Conservation (phyloP, 2,113 vertebrate species). For the Amazona guildingii region DNA sequence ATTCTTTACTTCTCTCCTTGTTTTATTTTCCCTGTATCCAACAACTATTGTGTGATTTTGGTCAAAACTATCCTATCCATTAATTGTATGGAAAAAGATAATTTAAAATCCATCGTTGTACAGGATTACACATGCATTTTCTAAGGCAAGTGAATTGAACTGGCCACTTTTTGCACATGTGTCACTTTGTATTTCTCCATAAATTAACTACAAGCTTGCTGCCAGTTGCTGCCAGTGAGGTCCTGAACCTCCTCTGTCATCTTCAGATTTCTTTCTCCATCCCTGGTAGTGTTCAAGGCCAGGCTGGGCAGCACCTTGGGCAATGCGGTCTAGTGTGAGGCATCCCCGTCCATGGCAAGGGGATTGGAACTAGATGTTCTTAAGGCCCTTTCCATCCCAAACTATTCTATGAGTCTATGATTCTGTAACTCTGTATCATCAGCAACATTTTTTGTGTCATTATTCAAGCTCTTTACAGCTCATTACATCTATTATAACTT, state of each 20-base stretch:
- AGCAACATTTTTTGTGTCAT: neutral
- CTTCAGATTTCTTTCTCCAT: neutral
- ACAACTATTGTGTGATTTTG: neutral
- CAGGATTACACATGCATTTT: neutral
- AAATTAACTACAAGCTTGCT: neutral
- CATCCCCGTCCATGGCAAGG: neutral
- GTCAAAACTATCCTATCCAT: neutral
- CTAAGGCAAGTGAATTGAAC: neutral
- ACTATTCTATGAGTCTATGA: neutral
- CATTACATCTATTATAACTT: constrained; percentile 13
- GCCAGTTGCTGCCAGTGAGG: neutral
- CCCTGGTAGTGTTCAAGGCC: neutral
- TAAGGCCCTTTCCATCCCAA: neutral
- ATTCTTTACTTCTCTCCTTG: neutral
- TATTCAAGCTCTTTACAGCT: constrained; percentile 5
- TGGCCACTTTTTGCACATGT: neutral
- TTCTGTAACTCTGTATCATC: neutral
- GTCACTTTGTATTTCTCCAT: neutral
- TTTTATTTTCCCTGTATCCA: neutral
- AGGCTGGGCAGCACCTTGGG: neutral
- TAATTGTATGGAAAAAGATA: neutral
- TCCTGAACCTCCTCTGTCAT: neutral
- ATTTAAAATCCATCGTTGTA: neutral
- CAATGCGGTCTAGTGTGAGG: neutral
- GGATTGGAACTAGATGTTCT: neutral